Conservation (phyloP, 2,113 vertebrate genomes). For the Tamias sibiricus region DNA sequence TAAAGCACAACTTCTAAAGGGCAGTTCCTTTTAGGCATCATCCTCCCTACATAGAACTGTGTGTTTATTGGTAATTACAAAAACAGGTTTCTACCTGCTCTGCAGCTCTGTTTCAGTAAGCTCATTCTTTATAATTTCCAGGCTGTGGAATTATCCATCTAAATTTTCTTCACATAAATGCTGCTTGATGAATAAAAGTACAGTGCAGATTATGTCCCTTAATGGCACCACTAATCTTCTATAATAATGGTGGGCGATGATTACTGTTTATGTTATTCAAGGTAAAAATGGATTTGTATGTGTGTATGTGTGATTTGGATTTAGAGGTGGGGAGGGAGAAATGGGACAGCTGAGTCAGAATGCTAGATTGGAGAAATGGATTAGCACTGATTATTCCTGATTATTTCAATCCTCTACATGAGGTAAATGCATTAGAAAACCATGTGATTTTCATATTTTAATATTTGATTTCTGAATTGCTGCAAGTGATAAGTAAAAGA, state of each 20-base stretch:
- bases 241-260: slow-evolving; percentile 77
- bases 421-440: slow-evolving; percentile 80
- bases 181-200: slow-evolving; percentile 82
- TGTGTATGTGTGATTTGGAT: slow-evolving; percentile 62
- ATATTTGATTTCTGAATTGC: slow-evolving; percentile 71
- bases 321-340: slow-evolving; percentile 62
- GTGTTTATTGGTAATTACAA: not conserved
- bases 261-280: slow-evolving; percentile 79
- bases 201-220: slow-evolving; percentile 81
- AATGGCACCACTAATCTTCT: slow-evolving; percentile 84
- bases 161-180: slow-evolving; percentile 80
- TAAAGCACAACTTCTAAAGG: not conserved
- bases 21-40: not conserved
- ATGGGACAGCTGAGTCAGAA: slow-evolving; percentile 68
- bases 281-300: slow-evolving; percentile 68
- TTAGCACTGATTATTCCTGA: slow-evolving; percentile 84
- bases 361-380: slow-evolving; percentile 75
- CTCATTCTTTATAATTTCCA: slow-evolving; percentile 65
- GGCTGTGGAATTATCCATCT: slow-evolving; percentile 67
- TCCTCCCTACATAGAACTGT: not conserved
- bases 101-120: slow-evolving; percentile 53
- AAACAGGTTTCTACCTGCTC: slow-evolving; percentile 34
- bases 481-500: slow-evolving; percentile 41
- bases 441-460: slow-evolving; percentile 80
- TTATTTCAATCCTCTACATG: slow-evolving; percentile 79